Evolutionary conservation across 64 coral and sea anemone species (phyloP).

Genomic region (Actinia equina): DNA sequence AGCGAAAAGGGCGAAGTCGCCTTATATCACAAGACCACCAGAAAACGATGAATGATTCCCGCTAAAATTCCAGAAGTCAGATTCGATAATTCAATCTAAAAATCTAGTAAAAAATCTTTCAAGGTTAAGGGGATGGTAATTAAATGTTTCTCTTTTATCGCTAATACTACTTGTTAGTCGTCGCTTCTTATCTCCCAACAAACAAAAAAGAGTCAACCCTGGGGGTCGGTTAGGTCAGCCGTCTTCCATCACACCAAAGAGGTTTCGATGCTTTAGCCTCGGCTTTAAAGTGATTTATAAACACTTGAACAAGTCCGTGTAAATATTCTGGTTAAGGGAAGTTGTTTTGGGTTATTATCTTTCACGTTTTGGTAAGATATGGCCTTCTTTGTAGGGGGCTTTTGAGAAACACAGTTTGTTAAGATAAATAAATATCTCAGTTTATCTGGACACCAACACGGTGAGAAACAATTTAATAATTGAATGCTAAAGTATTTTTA

Average conservation of each 20-base stretch:
- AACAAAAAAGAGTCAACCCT: not conserved
- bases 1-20: too few species aligned
- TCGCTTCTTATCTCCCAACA: slow-evolving; percentile 1
- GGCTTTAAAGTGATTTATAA: not conserved
- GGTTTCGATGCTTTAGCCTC: not conserved
- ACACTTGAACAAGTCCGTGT: not conserved
- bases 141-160: slow-evolving; percentile 11
- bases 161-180: slow-evolving; percentile 6
- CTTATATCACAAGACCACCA: too few species aligned
- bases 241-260: not conserved
- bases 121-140: slow-evolving; percentile 5
- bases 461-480: not conserved
- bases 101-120: slow-evolving; percentile 1
- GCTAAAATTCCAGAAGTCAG: not conserved
- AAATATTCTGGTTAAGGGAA: slow-evolving; percentile 22
- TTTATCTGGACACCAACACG: not conserved
- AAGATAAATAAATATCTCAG: not conserved
- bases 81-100: not conserved
- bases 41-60: not conserved
- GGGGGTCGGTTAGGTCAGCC: slow-evolving; percentile 1
- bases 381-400: slow-evolving; percentile 3
- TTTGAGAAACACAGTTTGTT: not conserved
- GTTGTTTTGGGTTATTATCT: slow-evolving; percentile 14
- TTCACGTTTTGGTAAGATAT: not conserved
- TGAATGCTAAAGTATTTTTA: not conserved